Conservation (phyloP, 2,888 invertebrate genomes). For the Odontocerum albicorne region DNA sequence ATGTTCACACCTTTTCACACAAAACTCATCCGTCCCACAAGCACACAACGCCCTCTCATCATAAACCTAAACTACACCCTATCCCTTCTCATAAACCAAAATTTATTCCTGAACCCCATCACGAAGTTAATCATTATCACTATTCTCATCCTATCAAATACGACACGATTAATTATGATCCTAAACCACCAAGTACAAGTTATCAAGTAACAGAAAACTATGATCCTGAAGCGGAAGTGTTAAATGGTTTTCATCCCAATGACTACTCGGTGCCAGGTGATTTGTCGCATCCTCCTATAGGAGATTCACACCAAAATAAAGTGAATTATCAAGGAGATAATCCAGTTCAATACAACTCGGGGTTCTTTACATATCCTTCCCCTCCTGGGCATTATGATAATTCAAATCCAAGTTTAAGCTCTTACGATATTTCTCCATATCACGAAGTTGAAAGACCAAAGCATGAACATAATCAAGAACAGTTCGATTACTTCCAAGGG, state of each 20-base stretch:
- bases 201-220: slow-evolving; percentile 54
- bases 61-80: too few species aligned
- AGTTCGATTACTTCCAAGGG: background rate
- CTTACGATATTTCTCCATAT: slow-evolving; percentile 39
- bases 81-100: slow-evolving; percentile 31
- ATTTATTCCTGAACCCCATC: slow-evolving; percentile 26
- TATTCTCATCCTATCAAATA: slow-evolving; percentile 45
- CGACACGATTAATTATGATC: slow-evolving; percentile 41
- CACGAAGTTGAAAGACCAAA: slow-evolving; percentile 20
- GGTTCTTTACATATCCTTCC: background rate
- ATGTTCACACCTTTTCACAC: slow-evolving; percentile 8
- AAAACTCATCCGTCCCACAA: slow-evolving; percentile 6
- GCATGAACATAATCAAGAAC: background rate
- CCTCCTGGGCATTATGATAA: slow-evolving; percentile 9
- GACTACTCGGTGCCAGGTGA: slow-evolving; percentile 40
- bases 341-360: background rate
- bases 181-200: slow-evolving; percentile 40
- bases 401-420: slow-evolving; percentile 36
- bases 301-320: background rate
- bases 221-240: slow-evolving; percentile 43
- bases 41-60: slow-evolving; percentile 37
- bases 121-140: slow-evolving; percentile 8
- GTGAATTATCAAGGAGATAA: slow-evolving; percentile 40
- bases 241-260: slow-evolving; percentile 44
- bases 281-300: slow-evolving; percentile 34